Evolutionary conservation across 2,113 vertebrate species (phyloP).

Genomic region (Scytalopus superciliaris): DNA sequence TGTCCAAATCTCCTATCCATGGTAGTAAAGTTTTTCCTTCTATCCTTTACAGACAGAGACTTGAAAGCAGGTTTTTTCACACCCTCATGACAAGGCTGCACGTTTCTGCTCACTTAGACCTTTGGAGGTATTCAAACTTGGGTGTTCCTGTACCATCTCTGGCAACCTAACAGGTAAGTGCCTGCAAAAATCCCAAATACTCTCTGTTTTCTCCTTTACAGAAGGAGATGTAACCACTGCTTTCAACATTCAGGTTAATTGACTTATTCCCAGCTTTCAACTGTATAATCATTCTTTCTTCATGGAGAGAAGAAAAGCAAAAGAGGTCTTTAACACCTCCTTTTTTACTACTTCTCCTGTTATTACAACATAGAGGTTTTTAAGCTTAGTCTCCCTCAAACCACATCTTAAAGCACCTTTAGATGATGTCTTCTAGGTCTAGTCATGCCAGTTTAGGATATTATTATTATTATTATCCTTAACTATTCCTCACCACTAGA

Average conservation of each 20-base stretch:
- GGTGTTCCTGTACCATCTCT: not conserved
- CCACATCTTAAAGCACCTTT: not conserved
- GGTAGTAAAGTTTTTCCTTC: not conserved
- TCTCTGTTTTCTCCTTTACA: not conserved
- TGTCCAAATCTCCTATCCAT: not conserved
- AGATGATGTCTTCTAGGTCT: not conserved
- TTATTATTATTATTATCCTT: not conserved
- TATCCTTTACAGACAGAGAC: not conserved
- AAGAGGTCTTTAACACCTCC: not conserved
- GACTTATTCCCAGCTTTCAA: not conserved
- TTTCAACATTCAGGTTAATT: not conserved
- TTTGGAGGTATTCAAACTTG: not conserved
- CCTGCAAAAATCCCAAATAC: not conserved
- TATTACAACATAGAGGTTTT: not conserved
- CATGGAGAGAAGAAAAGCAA: not conserved
- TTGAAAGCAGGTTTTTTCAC: not conserved
- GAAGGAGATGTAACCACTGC: not conserved
- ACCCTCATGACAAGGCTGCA: not conserved
- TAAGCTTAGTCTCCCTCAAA: not conserved
- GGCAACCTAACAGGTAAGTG: not conserved
- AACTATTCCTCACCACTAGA: not conserved
- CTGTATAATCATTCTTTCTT: not conserved
- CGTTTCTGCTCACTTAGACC: not conserved
- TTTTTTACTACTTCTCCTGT: not conserved
- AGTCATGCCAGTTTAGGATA: not conserved